These are phyloP conservation scores for Helicoverpa armigera DNA, from an alignment of 1,140 invertebrate genomes.

Conservation along the genomic window DNA sequence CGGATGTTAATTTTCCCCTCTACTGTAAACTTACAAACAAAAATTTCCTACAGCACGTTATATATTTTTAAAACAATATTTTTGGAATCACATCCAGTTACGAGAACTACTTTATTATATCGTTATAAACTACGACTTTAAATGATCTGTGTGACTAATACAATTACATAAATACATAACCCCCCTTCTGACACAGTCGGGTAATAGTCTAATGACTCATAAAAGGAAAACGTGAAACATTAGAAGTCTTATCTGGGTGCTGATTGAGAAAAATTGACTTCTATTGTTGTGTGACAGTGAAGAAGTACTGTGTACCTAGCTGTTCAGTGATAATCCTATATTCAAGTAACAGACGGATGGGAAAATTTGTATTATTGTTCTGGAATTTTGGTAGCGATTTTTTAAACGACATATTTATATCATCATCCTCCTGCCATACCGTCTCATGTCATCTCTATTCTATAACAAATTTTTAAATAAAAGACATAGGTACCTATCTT, in stretches of 20 bases:
- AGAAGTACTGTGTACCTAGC: not conserved
- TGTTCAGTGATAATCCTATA: not conserved
- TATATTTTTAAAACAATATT: no score
- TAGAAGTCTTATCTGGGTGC: not conserved
- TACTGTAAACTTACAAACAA: not conserved
- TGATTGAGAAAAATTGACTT: constrained; percentile 15
- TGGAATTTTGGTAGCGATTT: not conserved
- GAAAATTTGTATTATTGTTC: not conserved
- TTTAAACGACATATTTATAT: not conserved
- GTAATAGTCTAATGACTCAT: constrained; percentile 46
- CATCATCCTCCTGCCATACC: not conserved
- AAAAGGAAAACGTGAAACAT: not conserved
- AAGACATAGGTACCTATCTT: no score
- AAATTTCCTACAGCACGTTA: no score
- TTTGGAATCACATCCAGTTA: no score
- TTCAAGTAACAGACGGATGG: not conserved
- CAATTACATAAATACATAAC: no score
- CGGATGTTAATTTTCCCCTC: not conserved
- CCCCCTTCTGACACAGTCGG: no score
- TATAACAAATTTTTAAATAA: no score
- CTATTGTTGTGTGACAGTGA: constrained; percentile 12
- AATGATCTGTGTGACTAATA: not conserved
- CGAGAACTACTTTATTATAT: no score
- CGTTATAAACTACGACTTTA: no score
- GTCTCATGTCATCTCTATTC: no score